phyloP scores from a whole-genome alignment of 1,140 invertebrate species.

The Aphis craccivora region DNA sequence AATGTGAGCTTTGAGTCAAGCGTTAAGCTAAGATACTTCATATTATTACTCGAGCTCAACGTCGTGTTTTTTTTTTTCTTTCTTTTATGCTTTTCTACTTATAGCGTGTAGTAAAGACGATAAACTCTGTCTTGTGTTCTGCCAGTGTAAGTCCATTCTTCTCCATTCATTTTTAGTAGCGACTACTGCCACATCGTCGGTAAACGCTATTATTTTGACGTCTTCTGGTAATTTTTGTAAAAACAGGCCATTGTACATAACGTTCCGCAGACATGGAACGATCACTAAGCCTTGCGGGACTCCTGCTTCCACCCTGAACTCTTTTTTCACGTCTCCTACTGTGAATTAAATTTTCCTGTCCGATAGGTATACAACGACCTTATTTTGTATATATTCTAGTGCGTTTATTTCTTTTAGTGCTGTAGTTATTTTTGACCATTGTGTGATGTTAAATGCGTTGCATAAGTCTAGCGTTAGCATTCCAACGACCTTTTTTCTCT shows the following conservation, averaged over 20 bases:
- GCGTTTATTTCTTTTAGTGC: background rate
- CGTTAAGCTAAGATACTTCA: background rate
- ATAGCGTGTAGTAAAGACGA: background rate
- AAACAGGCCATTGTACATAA: constrained; percentile 5
- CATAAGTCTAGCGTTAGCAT: background rate
- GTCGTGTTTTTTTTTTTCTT: background rate
- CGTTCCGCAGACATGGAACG: constrained; percentile 16
- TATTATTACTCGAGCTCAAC: background rate
- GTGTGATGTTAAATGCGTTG: background rate
- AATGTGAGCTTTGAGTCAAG: background rate
- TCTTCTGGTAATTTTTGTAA: background rate
- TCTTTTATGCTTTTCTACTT: background rate
- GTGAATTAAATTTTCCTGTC: background rate
- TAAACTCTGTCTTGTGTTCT: background rate
- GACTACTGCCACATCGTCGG: constrained; percentile 1
- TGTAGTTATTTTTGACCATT: background rate
- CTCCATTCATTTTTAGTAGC: background rate
- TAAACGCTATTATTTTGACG: constrained; percentile 29
- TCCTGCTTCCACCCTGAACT: background rate
- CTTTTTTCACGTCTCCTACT: background rate
- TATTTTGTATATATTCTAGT: background rate
- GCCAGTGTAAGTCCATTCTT: background rate
- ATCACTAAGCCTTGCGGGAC: background rate
- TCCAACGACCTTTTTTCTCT: background rate
- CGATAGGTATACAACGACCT: background rate